These are phyloP conservation scores for Tonatia bakeri DNA, from an alignment of 2,113 vertebrate genomes.

Conservation along the genomic window DNA sequence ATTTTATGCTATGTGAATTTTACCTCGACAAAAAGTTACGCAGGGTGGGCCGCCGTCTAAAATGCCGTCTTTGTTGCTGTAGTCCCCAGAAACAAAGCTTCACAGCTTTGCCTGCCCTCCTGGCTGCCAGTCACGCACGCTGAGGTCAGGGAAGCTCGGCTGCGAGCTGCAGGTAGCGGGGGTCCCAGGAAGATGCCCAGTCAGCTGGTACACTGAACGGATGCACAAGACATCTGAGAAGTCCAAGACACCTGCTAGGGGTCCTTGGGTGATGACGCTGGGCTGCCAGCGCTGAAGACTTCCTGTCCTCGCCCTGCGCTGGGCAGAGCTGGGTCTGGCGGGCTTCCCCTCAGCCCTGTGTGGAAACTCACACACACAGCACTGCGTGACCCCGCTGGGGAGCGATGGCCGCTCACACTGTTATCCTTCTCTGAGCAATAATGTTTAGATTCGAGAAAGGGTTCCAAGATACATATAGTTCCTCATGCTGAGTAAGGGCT, in stretches of 20 bases:
- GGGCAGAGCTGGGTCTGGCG: slow-evolving; percentile 67
- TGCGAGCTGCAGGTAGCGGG: not conserved
- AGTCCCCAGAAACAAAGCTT: too few relatives aligned
- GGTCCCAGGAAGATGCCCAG: not conserved
- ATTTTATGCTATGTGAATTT: slow-evolving; percentile 13
- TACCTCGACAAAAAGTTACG: not conserved
- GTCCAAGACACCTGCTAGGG: not conserved
- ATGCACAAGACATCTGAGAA: not conserved
- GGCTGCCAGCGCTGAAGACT: slow-evolving; percentile 39
- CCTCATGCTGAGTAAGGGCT: slow-evolving; percentile 84
- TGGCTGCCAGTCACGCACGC: not conserved
- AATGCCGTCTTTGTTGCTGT: not conserved
- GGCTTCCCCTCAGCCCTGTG: slow-evolving; percentile 63
- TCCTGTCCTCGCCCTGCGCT: slow-evolving; percentile 22
- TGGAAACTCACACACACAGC: slow-evolving; percentile 72
- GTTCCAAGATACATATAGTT: slow-evolving; percentile 85
- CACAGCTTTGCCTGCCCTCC: not conserved
- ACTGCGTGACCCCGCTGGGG: slow-evolving; percentile 66
- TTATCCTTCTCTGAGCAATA: slow-evolving; percentile 84
- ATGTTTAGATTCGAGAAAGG: slow-evolving; percentile 85
- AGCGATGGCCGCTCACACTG: slow-evolving; percentile 76
- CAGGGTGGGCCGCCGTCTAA: not conserved
- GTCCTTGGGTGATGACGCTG: not conserved
- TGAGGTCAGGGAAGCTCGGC: not conserved
- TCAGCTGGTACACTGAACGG: not conserved